Base-by-base conservation (phyloP, 2,797 vertebrate species). In the Vultur gryphus region DNA sequence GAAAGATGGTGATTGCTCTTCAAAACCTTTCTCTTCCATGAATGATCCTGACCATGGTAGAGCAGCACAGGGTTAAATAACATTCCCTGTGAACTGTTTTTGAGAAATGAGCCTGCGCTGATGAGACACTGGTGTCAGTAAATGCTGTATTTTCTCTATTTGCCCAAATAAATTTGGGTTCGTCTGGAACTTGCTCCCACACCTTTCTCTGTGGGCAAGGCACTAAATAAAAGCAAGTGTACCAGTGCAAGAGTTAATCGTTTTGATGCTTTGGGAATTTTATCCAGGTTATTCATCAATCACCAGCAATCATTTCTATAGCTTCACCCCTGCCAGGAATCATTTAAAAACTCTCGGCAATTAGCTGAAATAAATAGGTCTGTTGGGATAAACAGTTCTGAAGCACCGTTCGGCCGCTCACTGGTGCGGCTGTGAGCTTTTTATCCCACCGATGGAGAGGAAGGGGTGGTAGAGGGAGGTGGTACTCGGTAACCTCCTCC, bases 241-340 rank as follows among this genome's bases (percentile, higher is more conserved):
- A 46, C 33, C 59, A 2, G 3, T 33, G 69, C 71, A 81, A n/a
- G 86, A 89, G 71, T 73, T 79, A 95, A 85, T 89, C 8, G 12
- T 69, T 31, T 16, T 20, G 84, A 52, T 87, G 75, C 82, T 93
- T 79, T 55, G 70, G 55, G 84, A 71, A 69, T 94, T 94, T 70
- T 57, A 72, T 81, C 76, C 95, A 88, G 87, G 84, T 92, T 95
- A 85, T 75, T 90, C 90, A 90, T 95, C 96, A 89, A 48, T 92
- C 97, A 87, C 69, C 61, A 61, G 80, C 84, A 72, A 86, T 77
- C 70, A 83, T 70, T 92, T 72, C 70, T 75, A 24, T 12, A 59
- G 59, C 71, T 89, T 93, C 44, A 57, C 33, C 75, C 73, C 72
- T 93, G 86, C 91, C 72, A 91, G 89, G 84, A 91, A 75, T 78